Conservation (phyloP, 2,797 vertebrate genomes). For the Salmo trutta region DNA sequence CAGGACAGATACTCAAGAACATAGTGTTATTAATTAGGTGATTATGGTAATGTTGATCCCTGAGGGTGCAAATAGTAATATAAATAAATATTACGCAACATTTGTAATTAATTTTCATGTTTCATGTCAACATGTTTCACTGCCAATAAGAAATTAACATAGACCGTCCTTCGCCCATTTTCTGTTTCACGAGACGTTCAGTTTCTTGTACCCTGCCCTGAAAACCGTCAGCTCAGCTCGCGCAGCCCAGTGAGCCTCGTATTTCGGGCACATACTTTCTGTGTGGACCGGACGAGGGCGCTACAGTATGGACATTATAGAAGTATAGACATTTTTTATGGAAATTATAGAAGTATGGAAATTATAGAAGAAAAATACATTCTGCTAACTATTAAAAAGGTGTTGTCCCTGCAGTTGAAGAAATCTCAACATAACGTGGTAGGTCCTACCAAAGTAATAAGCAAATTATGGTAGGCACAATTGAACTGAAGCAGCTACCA, state of each 20-base stretch:
- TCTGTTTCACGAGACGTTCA: neutral
- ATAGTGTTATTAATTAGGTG: neutral
- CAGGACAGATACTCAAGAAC: neutral
- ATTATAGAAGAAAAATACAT: too few relatives aligned
- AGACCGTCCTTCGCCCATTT: neutral
- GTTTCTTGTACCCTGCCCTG: neutral
- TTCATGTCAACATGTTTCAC: neutral
- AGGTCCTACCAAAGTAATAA: too few relatives aligned
- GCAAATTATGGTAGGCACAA: too few relatives aligned
- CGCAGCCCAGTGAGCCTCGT: neutral
- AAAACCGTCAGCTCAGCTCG: neutral
- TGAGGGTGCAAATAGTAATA: neutral
- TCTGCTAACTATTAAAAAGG: too few relatives aligned
- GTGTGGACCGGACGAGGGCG: neutral
- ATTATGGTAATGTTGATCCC: neutral
- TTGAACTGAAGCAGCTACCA: too few relatives aligned
- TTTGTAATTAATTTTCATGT: neutral
- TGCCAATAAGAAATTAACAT: neutral
- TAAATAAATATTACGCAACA: neutral
- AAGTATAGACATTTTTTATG: too few relatives aligned
- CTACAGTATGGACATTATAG: neutral
- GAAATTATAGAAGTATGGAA: too few relatives aligned
- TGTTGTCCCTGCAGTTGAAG: too few relatives aligned
- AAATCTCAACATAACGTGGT: too few relatives aligned
- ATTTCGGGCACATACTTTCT: neutral